Evolutionary conservation across 2,888 invertebrate genomes (phyloP).

Genomic region (Bombyx huttoni): DNA sequence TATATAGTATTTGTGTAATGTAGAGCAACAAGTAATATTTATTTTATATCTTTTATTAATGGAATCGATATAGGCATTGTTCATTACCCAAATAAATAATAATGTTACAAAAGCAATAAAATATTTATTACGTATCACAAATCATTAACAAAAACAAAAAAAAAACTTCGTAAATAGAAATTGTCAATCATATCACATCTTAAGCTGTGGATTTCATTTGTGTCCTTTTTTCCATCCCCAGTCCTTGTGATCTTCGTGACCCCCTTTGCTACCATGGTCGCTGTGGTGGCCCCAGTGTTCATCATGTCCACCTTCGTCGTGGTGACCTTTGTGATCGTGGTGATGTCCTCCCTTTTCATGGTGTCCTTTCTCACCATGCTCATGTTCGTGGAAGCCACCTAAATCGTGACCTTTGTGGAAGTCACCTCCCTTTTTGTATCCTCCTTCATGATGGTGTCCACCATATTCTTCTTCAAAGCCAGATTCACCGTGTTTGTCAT

Average conservation of each 20-base stretch:
- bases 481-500: conserved; percentile 86
- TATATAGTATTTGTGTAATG: too few species aligned
- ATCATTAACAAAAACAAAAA: conserved; percentile 48
- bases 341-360: conserved; percentile 85
- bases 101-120: conserved; percentile 5
- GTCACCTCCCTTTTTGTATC: conserved; percentile 83
- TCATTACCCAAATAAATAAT: too few species aligned
- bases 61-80: too few species aligned
- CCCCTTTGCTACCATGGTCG: conserved; percentile 82
- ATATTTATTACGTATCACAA: conserved; percentile 38
- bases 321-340: conserved; percentile 83
- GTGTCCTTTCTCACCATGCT: conserved; percentile 83
- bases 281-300: conserved; percentile 80
- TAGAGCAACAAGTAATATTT: too few species aligned
- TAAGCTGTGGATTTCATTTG: conserved; percentile 21
- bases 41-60: too few species aligned
- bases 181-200: conserved; percentile 6
- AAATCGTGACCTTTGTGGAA: conserved; percentile 85
- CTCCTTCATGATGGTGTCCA: conserved; percentile 81
- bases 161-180: conserved; percentile 5
- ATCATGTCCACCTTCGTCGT: conserved; percentile 81
- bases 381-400: conserved; percentile 81
- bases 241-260: conserved; percentile 82
- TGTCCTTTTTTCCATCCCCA: conserved; percentile 77
- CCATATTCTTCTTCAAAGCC: conserved; percentile 87